Percentiles rank a stretch among this genome's conserved stretches.
These are phyloP conservation scores for Cepaea nemoralis DNA, from an alignment of 1,140 invertebrate genomes.

Conservation along the genomic window DNA sequence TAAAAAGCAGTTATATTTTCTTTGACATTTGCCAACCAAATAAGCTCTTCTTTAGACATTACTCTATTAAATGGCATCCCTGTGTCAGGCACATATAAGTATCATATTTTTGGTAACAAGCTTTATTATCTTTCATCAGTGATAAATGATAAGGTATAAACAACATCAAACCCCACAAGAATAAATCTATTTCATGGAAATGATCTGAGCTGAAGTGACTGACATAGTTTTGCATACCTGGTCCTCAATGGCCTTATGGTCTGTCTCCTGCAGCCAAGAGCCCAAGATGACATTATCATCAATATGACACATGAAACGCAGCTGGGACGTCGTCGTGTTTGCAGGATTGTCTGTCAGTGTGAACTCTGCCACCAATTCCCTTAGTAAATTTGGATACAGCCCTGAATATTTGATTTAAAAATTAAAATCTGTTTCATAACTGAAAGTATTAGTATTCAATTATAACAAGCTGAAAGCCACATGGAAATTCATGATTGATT, in stretches of 20 bases:
- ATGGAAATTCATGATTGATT: not conserved
- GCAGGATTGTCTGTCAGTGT: conserved; percentile 94
- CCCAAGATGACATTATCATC: conserved; percentile 82
- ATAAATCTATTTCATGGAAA: not conserved
- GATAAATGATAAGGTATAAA: not conserved
- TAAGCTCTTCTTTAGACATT: not conserved
- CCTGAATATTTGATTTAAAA: conserved; percentile 50
- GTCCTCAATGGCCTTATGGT: conserved; percentile 96
- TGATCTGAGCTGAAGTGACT: not conserved
- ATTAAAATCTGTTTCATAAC: no score
- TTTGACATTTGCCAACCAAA: not conserved
- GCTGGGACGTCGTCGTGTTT: conserved; percentile 91
- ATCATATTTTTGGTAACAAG: not conserved
- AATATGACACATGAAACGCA: conserved; percentile 88
- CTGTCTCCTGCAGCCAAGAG: conserved; percentile 87
- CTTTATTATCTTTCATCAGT: conserved; percentile 8
- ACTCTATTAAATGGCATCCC: not conserved
- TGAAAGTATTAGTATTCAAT: not conserved
- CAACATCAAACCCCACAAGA: not conserved
- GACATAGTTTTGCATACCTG: conserved; percentile 79
- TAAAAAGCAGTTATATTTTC: not conserved
- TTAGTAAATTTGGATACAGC: conserved; percentile 70
- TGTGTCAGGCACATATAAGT: not conserved
- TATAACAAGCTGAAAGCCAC: not conserved
- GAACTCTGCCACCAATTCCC: conserved; percentile 95